Percentiles rank a stretch among this genome's conserved stretches.
Evolutionary conservation across 2,888 invertebrate genomes (phyloP).

Genomic region (Teleogryllus oceanicus): DNA sequence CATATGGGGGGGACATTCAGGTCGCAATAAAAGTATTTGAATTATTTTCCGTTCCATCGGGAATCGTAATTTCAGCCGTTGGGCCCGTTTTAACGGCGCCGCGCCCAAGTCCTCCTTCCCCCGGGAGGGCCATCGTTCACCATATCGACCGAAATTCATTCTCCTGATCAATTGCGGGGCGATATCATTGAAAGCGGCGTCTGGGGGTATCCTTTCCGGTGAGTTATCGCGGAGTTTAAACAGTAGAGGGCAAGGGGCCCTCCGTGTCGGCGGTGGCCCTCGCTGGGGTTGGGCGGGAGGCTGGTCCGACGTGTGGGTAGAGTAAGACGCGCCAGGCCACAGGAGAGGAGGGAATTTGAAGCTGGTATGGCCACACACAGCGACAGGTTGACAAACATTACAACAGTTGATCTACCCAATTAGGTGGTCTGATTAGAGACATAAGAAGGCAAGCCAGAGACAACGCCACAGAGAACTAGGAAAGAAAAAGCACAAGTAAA

Average conservation of each 20-base stretch:
- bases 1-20: neutral
- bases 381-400: too few species aligned
- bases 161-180: neutral
- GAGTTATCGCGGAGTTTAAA: neutral
- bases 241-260: neutral
- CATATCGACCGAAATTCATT: conserved; percentile 9
- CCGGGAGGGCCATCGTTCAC: neutral
- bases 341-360: neutral
- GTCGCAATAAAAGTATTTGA: neutral
- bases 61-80: too few species aligned
- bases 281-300: neutral
- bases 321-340: neutral
- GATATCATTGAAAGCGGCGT: conserved; percentile 3
- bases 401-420: too few species aligned
- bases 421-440: too few species aligned
- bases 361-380: too few species aligned
- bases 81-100: neutral
- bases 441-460: too few species aligned
- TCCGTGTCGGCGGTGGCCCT: neutral
- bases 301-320: neutral
- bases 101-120: neutral
- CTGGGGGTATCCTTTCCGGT: neutral
- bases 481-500: too few species aligned
- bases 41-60: neutral
- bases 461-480: too few species aligned